Conservation (phyloP, 2,113 vertebrate species). For the Hydrolagus affinis region DNA sequence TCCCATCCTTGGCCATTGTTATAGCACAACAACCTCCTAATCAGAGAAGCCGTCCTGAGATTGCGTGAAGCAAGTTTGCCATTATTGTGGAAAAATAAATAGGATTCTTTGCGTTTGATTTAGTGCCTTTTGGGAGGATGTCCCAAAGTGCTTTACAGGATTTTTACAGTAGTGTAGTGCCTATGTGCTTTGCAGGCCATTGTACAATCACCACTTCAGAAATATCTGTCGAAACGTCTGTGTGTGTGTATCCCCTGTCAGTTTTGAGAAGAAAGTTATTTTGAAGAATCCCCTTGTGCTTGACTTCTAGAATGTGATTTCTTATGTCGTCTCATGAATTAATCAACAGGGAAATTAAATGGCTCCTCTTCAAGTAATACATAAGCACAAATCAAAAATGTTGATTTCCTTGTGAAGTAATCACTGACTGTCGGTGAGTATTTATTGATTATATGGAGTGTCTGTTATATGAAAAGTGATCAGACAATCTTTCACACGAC, state of each 20-base stretch:
- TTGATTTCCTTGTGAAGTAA: conserved; percentile 34
- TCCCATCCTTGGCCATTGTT: background rate
- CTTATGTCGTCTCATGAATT: background rate
- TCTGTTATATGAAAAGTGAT: conserved; percentile 33
- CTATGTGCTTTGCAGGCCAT: too few relatives aligned
- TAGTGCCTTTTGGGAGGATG: too few relatives aligned
- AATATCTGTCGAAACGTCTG: background rate
- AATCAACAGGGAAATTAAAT: conserved; percentile 16
- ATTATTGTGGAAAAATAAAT: too few relatives aligned
- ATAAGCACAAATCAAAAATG: conserved; percentile 30
- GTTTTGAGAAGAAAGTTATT: background rate
- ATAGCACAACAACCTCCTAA: background rate
- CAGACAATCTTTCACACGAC: conserved; percentile 6
- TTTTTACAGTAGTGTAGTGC: too few relatives aligned
- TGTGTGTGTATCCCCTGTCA: background rate
- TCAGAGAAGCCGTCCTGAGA: background rate
- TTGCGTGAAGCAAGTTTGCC: background rate
- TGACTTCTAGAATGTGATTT: background rate
- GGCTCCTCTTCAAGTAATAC: conserved; percentile 10
- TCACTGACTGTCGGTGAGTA: conserved; percentile 33
- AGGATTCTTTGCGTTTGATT: too few relatives aligned
- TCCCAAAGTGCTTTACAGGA: too few relatives aligned
- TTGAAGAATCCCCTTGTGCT: background rate
- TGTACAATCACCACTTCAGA: too few relatives aligned
- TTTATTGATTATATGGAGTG: conserved; percentile 33